Conservation (phyloP, 2,888 invertebrate species). For the Hemicrepidius hirtus region DNA sequence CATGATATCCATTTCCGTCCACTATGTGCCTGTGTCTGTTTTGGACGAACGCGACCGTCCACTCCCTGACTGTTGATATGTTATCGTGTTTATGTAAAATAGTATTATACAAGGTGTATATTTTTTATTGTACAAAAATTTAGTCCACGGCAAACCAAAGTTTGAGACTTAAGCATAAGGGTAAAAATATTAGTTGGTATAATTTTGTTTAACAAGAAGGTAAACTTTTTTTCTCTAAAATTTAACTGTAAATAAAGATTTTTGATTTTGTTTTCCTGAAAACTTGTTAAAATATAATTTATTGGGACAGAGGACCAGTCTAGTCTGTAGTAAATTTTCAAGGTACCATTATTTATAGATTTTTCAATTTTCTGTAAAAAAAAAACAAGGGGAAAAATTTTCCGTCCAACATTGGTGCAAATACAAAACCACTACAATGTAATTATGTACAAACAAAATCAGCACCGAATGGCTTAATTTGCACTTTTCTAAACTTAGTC, state of each 20-base stretch:
- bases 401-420: slow-evolving; percentile 58
- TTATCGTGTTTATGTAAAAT: slow-evolving; percentile 29
- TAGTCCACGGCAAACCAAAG: slow-evolving; percentile 51
- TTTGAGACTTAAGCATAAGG: not conserved
- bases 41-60: slow-evolving; percentile 45
- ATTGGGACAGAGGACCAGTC: slow-evolving; percentile 64
- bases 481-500: slow-evolving; percentile 63
- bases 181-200: not conserved
- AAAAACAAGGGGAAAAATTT: slow-evolving; percentile 4
- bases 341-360: not conserved
- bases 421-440: slow-evolving; percentile 41
- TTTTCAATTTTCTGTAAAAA: not conserved
- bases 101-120: slow-evolving; percentile 34
- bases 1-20: slow-evolving; percentile 49
- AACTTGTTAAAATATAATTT: slow-evolving; percentile 14
- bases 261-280: not conserved
- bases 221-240: too few species aligned
- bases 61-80: slow-evolving; percentile 26
- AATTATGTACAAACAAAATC: slow-evolving; percentile 55
- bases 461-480: slow-evolving; percentile 66
- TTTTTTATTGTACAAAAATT: slow-evolving; percentile 36
- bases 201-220: not conserved
- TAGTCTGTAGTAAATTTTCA: slow-evolving; percentile 61
- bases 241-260: too few species aligned
- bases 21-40: slow-evolving; percentile 43